phyloP scores from a whole-genome alignment of 2,888 invertebrate species.

The Metalampra italica region DNA sequence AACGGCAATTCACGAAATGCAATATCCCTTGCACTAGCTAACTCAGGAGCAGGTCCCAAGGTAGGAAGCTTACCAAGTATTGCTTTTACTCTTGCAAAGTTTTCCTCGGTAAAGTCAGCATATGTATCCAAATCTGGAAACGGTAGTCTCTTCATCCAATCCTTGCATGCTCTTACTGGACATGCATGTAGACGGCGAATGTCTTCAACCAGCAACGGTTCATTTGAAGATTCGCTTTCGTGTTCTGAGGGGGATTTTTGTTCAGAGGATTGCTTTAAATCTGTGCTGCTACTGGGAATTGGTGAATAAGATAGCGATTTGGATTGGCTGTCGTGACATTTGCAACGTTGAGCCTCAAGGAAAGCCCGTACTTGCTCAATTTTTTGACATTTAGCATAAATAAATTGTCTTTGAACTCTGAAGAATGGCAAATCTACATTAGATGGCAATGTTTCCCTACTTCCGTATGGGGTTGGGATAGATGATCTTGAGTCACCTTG shows the following conservation, averaged over 20 bases:
- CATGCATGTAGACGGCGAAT: conserved; percentile 39
- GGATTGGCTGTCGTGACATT: conserved; percentile 30
- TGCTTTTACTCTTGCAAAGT: conserved; percentile 46
- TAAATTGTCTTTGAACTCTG: conserved; percentile 48
- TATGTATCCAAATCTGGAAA: conserved; percentile 49
- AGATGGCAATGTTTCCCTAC: conserved; percentile 54
- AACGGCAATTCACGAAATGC: conserved; percentile 44
- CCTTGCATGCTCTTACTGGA: conserved; percentile 38
- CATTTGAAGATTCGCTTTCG: conserved; percentile 42
- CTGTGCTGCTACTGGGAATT: conserved; percentile 5
- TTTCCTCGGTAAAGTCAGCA: conserved; percentile 58
- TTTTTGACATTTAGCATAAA: conserved; percentile 64
- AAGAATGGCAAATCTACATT: conserved; percentile 53
- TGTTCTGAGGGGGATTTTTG: not conserved
- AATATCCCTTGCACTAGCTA: conserved; percentile 38
- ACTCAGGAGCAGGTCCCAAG: conserved; percentile 21
- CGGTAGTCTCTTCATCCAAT: conserved; percentile 29
- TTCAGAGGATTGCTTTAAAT: not conserved
- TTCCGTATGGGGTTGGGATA: conserved; percentile 43
- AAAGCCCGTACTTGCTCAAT: conserved; percentile 52
- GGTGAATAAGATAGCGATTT: conserved; percentile 9
- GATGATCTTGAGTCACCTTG: conserved; percentile 47
- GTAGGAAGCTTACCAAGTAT: conserved; percentile 30
- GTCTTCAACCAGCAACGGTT: conserved; percentile 44
- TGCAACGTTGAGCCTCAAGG: conserved; percentile 49